Evolutionary conservation across 2,113 vertebrate species (phyloP).

Genomic region (Albula glossodonta): DNA sequence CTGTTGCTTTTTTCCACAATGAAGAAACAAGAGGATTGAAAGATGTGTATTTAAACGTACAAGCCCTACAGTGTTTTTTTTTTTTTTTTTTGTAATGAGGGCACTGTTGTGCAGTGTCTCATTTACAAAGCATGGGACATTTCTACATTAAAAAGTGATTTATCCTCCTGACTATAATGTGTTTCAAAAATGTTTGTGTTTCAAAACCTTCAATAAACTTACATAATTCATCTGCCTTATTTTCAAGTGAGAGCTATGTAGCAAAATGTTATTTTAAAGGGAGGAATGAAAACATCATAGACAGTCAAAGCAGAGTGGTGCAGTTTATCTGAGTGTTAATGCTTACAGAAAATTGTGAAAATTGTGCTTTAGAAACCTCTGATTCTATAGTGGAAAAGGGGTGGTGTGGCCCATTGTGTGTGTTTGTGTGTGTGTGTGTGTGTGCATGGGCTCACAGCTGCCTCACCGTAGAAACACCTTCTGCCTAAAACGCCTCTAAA

Average conservation of each 20-base stretch:
- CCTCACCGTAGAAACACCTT: neutral
- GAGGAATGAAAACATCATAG: too few relatives aligned
- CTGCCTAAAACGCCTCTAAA: slow-evolving; percentile 8
- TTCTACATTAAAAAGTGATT: slow-evolving; percentile 1
- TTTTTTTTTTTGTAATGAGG: neutral
- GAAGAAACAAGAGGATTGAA: slow-evolving; percentile 5
- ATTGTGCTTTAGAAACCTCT: too few relatives aligned
- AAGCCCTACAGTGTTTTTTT: neutral
- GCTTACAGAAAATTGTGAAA: neutral
- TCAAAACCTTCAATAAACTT: too few relatives aligned
- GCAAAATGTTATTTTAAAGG: too few relatives aligned
- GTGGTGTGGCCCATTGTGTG: too few relatives aligned
- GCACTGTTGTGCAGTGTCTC: neutral
- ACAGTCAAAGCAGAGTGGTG: neutral
- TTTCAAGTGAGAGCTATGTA: too few relatives aligned
- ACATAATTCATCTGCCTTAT: too few relatives aligned
- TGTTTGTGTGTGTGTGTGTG: neutral
- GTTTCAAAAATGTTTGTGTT: neutral
- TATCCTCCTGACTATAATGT: neutral
- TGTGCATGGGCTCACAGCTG: neutral
- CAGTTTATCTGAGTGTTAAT: neutral
- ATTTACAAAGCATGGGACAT: neutral
- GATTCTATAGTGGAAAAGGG: too few relatives aligned
- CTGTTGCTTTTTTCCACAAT: neutral
- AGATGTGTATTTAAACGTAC: neutral